Conservation (phyloP, 2,797 vertebrate genomes). For the Poecilia gillii region DNA sequence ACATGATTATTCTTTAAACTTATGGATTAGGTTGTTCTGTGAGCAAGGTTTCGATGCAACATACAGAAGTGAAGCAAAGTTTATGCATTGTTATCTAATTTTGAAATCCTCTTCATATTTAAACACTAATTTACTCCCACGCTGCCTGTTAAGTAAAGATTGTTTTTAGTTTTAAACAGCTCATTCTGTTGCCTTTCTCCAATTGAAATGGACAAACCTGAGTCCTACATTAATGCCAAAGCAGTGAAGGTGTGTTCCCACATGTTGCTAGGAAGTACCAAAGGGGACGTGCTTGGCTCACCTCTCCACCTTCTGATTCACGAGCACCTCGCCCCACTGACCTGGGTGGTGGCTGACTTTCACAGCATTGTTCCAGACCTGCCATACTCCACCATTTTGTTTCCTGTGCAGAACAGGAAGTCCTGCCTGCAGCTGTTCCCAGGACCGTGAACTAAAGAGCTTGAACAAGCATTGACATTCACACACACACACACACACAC, state of each 20-base stretch:
- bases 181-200: neutral
- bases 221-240: constrained; percentile 35
- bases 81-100: neutral
- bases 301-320: constrained; percentile 60
- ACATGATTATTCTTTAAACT: constrained; percentile 1
- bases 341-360: constrained; percentile 80
- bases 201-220: constrained; percentile 16
- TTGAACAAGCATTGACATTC: constrained; percentile 35
- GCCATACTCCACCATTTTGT: constrained; percentile 71
- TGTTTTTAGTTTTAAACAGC: neutral
- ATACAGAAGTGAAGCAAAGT: neutral
- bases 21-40: neutral
- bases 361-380: constrained; percentile 81
- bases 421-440: constrained; percentile 77
- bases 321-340: constrained; percentile 62
- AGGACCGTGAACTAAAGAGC: constrained; percentile 60
- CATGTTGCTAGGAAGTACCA: constrained; percentile 33
- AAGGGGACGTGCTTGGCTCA: constrained; percentile 54
- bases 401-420: constrained; percentile 78
- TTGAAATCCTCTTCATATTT: neutral
- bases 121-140: neutral
- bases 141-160: neutral
- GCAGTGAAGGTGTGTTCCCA: constrained; percentile 46
- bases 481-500: constrained; percentile 17
- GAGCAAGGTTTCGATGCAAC: neutral